phyloP scores from a whole-genome alignment of 2,113 vertebrate genomes.

The Varanus komodoensis region DNA sequence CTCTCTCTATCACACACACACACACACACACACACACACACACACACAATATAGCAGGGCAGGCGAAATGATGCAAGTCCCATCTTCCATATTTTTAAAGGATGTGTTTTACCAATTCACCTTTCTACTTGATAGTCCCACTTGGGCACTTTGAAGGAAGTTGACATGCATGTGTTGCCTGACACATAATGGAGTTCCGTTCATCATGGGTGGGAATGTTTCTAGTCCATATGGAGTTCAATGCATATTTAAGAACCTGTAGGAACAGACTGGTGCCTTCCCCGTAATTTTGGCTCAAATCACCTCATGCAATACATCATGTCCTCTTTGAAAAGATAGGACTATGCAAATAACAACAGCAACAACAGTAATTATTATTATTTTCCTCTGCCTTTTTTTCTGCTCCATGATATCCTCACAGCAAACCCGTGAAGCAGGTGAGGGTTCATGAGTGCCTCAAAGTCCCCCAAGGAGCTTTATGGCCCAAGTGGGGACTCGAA shows the following conservation, averaged over 20 bases:
- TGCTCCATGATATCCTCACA: no score
- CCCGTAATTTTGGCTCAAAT: background rate
- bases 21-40: no score
- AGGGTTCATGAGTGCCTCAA: no score
- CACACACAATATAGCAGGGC: conserved; percentile 68
- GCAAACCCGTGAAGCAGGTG: no score
- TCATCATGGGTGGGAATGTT: background rate
- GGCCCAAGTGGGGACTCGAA: no score
- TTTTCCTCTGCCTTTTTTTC: no score
- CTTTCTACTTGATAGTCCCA: background rate
- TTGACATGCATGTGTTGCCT: background rate
- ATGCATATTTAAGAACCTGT: no score
- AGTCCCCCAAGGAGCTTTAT: no score
- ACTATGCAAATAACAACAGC: conserved; percentile 32
- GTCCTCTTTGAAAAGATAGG: conserved; percentile 64
- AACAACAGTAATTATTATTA: no score
- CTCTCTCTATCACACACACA: no score
- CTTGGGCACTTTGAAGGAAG: background rate
- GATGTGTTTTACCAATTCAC: conserved; percentile 32
- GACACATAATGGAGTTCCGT: no score
- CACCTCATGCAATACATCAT: conserved; percentile 48
- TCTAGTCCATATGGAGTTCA: background rate
- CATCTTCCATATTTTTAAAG: conserved; percentile 61
- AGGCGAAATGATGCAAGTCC: conserved; percentile 54
- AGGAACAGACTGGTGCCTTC: no score